Percentiles rank a stretch among this genome's conserved stretches.
Conservation (phyloP, 2,888 invertebrate genomes). For the Dusona sp. region DNA sequence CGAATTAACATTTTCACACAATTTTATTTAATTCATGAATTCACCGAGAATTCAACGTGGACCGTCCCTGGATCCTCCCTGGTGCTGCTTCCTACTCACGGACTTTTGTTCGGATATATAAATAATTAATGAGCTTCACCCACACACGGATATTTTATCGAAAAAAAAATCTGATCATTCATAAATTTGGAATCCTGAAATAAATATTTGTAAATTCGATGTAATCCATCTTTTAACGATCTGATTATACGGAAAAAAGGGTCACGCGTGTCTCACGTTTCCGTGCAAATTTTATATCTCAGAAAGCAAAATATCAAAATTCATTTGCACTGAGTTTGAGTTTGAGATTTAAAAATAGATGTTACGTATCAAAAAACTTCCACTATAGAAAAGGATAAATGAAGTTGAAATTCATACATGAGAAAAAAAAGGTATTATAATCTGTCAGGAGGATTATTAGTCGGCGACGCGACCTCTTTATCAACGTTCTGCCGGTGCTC, state of each 20-base stretch:
- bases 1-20: not conserved
- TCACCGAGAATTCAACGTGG: not conserved
- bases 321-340: not conserved
- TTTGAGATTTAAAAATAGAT: not conserved
- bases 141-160: not conserved
- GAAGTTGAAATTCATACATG: not conserved
- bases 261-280: not conserved
- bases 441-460: constrained; percentile 19
- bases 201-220: not conserved
- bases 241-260: not conserved
- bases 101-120: not conserved
- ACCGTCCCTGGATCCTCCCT: not conserved
- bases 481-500: constrained; percentile 17
- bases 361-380: not conserved
- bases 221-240: not conserved
- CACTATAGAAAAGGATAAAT: not conserved
- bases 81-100: not conserved
- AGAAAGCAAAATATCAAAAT: not conserved
- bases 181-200: not conserved
- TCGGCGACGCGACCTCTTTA: constrained; percentile 4
- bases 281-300: not conserved
- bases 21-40: not conserved
- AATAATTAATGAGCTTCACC: constrained; percentile 1
- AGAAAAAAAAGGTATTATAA: constrained; percentile 14
- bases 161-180: not conserved